Evolutionary conservation across 2,113 vertebrate genomes (phyloP), one percentile per base, ranked within the genome.

Genomic region (Phylloscopus trochiloides): DNA sequence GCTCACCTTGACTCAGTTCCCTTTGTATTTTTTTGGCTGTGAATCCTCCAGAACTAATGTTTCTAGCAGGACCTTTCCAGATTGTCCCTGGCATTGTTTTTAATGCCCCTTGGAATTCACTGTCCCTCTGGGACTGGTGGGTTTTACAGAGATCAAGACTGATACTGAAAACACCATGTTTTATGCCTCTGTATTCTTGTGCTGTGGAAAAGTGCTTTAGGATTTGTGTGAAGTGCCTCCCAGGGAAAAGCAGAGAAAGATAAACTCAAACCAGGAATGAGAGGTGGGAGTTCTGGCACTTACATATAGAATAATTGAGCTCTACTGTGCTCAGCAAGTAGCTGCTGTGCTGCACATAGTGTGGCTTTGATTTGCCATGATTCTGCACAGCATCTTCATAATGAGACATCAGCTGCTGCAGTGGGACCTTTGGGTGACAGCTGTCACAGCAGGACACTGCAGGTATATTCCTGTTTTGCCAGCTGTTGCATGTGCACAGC

Each of bases 1-100:
- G 50, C 94, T 98, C 97, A 97, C 97, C 95, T 97, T 98, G 95
- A 97, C 86, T 96, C 5, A 12, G 5, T 90, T 76, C 80, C 92
- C 86, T 97, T 97, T 82, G 80, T 75, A 4, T 85, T 83, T 83
- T 68, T 68, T 94, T 86, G 48, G 18, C 9, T 58, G 65, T 92
- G 88, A 67, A 36, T 86, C 51, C 47, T 86, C 32, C 40, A 58
- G 68, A 89, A 20, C 21, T 52, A 61, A 36, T 3, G 2, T 95
- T 79, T 74, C 32, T 78, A 43, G 51, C 40, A 82, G 32, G 40
- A 55, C 43, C 19, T 67, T 90, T 66, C 18, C n/a, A 71, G 26
- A 22, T 74, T 66, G 17, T 70, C 20, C 67, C 26, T 77, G 26
- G 8, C 29, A 43, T 55, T 76, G 38, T 32, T 85, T 95, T 62